Conservation (phyloP, 1,140 invertebrate species). For the Heliconius congener region DNA sequence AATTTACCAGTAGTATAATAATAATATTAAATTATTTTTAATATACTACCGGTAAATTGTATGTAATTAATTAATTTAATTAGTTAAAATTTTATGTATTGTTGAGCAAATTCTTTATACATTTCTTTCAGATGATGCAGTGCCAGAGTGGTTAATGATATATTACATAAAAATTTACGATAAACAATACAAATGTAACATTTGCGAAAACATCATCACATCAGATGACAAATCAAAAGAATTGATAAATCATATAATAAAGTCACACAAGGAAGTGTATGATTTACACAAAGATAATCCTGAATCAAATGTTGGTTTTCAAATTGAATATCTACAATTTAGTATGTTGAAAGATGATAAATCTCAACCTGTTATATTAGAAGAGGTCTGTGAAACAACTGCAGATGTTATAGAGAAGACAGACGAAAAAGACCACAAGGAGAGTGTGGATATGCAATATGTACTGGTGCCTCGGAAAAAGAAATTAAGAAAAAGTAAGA, state of each 20-base stretch:
- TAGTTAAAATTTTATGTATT: neutral
- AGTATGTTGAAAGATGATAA: conserved; percentile 63
- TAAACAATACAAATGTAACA: conserved; percentile 57
- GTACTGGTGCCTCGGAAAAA: conserved; percentile 49
- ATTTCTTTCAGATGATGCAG: neutral
- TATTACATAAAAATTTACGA: conserved; percentile 56
- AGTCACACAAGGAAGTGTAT: conserved; percentile 58
- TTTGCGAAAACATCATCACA: conserved; percentile 55
- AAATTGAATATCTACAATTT: conserved; percentile 71
- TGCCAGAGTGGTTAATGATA: conserved; percentile 63
- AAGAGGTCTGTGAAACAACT: conserved; percentile 52
- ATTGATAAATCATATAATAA: conserved; percentile 56
- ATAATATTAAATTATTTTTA: neutral
- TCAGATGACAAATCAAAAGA: conserved; percentile 49
- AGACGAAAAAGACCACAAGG: conserved; percentile 38
- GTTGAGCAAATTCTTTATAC: neutral
- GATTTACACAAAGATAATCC: conserved; percentile 62
- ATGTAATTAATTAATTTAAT: too few relatives aligned
- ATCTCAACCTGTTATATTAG: conserved; percentile 54
- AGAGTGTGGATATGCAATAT: conserved; percentile 45
- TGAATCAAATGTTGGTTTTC: conserved; percentile 60
- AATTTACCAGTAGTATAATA: neutral
- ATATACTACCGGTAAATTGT: too few relatives aligned
- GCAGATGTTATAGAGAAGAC: conserved; percentile 43
- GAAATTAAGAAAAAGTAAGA: conserved; percentile 40